A percentile compares a stretch with the other conserved stretches of the same genome.
These are phyloP conservation scores for Unio delphinus DNA, from an alignment of 2,888 invertebrate species.

Conservation along the genomic window DNA sequence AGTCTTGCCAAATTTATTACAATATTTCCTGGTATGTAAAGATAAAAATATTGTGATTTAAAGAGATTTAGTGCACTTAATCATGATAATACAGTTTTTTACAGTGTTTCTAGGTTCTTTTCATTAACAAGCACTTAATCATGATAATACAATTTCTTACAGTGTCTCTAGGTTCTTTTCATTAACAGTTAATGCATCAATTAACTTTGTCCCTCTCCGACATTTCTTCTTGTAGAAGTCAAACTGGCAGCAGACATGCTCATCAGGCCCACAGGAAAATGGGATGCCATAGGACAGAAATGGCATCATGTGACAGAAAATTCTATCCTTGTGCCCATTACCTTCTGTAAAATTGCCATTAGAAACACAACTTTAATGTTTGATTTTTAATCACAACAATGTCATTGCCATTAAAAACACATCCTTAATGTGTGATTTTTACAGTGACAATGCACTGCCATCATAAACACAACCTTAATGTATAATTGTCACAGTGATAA, in stretches of 20 bases:
- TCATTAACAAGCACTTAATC: conserved; percentile 77
- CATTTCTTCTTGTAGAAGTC: conserved; percentile 93
- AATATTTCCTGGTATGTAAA: background rate
- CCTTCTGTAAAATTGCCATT: conserved; percentile 4
- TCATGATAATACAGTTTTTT: conserved; percentile 30
- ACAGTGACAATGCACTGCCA: too few species aligned
- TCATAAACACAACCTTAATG: too few species aligned
- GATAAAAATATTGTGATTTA: too few species aligned
- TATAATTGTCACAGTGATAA: too few species aligned
- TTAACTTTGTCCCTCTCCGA: conserved; percentile 88
- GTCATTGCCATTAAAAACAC: too few species aligned
- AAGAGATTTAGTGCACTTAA: too few species aligned
- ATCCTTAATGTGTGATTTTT: too few species aligned
- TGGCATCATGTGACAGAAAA: conserved; percentile 98
- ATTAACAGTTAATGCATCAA: conserved; percentile 85
- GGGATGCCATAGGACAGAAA: conserved; percentile 97
- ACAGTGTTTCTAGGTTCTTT: conserved; percentile 88
- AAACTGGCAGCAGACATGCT: conserved; percentile 95
- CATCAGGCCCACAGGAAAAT: conserved; percentile 97
- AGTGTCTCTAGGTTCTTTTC: conserved; percentile 87
- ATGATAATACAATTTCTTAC: conserved; percentile 71
- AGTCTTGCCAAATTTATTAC: background rate
- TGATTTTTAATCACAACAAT: too few species aligned
- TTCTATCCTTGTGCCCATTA: conserved; percentile 47
- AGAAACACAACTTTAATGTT: too few species aligned